Percentiles rank a stretch among this genome's conserved stretches.
Conservation (phyloP, 1,140 invertebrate species). For the Cyrtorhinus lividipennis region DNA sequence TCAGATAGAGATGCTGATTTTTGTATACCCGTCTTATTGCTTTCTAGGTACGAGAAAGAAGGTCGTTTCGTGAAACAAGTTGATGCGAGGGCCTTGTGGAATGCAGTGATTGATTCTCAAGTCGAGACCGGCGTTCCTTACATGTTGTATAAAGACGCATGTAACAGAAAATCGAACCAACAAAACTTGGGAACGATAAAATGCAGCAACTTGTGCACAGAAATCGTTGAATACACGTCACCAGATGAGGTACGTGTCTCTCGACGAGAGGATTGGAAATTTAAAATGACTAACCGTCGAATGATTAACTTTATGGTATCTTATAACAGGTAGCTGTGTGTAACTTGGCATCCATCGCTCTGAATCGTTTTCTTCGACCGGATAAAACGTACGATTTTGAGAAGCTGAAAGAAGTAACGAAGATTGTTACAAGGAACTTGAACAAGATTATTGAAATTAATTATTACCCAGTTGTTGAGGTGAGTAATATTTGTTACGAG, state of each 20-base stretch:
- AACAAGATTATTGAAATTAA: constrained; percentile 98
- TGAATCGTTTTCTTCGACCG: constrained; percentile 85
- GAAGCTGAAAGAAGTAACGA: constrained; percentile 75
- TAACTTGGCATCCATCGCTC: constrained; percentile 94
- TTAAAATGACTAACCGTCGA: no score
- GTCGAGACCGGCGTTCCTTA: constrained; percentile 97
- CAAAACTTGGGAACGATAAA: constrained; percentile 98
- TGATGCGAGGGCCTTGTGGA: constrained; percentile 82
- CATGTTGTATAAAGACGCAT: constrained; percentile 96
- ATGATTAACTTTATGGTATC: no score
- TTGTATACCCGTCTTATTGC: no score
- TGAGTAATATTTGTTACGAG: constrained; percentile 29
- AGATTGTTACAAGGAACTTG: constrained; percentile 80
- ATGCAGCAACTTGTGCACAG: constrained; percentile 95
- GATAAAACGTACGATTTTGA: constrained; percentile 73
- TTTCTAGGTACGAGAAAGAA: constrained; percentile 67
- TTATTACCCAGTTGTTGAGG: constrained; percentile 87
- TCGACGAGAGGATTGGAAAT: no score
- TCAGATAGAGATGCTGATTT: no score
- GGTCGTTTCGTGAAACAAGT: constrained; percentile 60
- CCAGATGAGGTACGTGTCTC: constrained; percentile 28
- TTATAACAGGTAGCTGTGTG: constrained; percentile 90
- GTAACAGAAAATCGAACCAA: constrained; percentile 95
- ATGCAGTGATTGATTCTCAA: constrained; percentile 86
- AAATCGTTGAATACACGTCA: constrained; percentile 89